These are phyloP conservation scores for Trissoscelio sp. DNA, from an alignment of 2,888 invertebrate species.

Conservation along the genomic window DNA sequence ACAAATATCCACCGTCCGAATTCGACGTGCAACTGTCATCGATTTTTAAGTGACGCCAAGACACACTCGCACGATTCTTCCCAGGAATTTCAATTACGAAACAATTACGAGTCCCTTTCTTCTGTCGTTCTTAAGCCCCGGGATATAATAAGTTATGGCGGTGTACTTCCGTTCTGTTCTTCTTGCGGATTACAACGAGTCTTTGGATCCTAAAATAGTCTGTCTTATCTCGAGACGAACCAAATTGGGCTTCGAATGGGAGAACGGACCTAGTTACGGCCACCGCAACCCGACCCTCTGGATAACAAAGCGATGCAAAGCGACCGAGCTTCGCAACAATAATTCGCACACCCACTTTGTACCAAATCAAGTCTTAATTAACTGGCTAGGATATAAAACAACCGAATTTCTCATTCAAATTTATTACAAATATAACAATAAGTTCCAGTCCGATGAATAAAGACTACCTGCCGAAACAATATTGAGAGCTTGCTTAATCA, in stretches of 20 bases:
- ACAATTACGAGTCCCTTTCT: conserved; percentile 15
- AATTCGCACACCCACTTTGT: conserved; percentile 21
- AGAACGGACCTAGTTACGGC: conserved; percentile 27
- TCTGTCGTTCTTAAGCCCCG: not conserved
- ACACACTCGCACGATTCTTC: not conserved
- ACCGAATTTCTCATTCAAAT: too few relatives aligned
- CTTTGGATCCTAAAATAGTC: conserved; percentile 23
- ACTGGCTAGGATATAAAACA: too few relatives aligned
- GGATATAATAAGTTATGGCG: conserved; percentile 13
- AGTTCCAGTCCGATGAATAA: too few relatives aligned
- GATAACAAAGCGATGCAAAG: conserved; percentile 19
- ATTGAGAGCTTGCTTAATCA: too few relatives aligned
- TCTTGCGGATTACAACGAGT: conserved; percentile 21
- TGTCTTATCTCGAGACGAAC: conserved; percentile 24
- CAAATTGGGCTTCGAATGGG: conserved; percentile 25
- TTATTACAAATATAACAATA: too few relatives aligned
- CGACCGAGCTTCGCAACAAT: conserved; percentile 12
- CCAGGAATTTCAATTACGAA: conserved; percentile 31
- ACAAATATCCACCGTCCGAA: conserved; percentile 56
- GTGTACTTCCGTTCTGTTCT: conserved; percentile 7
- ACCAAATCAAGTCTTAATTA: conserved; percentile 25
- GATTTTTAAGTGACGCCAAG: conserved; percentile 24
- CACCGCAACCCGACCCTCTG: conserved; percentile 25
- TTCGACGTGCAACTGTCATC: conserved; percentile 48
- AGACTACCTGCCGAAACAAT: too few relatives aligned